Base-by-base conservation (phyloP, 2,797 vertebrate species). In the Enteromius afrohamiltoni region DNA sequence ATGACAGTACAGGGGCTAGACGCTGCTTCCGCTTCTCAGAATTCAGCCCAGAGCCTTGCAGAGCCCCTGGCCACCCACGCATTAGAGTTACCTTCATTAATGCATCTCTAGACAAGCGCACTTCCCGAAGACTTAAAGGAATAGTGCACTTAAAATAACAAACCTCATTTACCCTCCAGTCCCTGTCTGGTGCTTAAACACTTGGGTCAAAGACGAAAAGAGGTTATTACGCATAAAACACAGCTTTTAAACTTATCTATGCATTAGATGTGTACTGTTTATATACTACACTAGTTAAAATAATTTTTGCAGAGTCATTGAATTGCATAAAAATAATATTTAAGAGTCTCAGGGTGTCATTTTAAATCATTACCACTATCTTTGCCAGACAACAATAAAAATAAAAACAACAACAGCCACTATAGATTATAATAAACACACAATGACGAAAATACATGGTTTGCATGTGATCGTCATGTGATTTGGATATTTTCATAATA, bases 21-120 rank as follows among this genome's bases (percentile, higher is more conserved):
- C 17, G 4, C 21, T n/a, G 74, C 74, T 76, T 76, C 53, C n/a
- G n/a, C 53, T 77, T 77, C 74, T 53, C 55, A 77, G 34, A 77
- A 77, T 6, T 26, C 74, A 26, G 51, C 34, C 16, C 47, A 16
- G 40, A 70, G 67, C 21, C 21, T 21, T 0, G 69, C 42, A 29
- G 45, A 71, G 49, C 17, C 71, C 1, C 1, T 3, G 42, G n/a
- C 40, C 69, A 34, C 40, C 14, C 42, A 47, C 14, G 7, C 69
- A 0, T 70, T 7, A 47, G 2, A 49, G 45, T 31, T 31, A 71
- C 23, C 60, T 62, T 26, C 16, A 47, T 42, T 17, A 47, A 71
- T 47, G 62, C 62, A 31, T 64, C 29, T 7, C 60, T 69, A 69
- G 21, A 45, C 67, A 16, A 70, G 68, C 13, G 7, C 14, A 10